phyloP scores from a whole-genome alignment of 2,113 vertebrate genomes.

The Plecturocebus donacophilus region DNA sequence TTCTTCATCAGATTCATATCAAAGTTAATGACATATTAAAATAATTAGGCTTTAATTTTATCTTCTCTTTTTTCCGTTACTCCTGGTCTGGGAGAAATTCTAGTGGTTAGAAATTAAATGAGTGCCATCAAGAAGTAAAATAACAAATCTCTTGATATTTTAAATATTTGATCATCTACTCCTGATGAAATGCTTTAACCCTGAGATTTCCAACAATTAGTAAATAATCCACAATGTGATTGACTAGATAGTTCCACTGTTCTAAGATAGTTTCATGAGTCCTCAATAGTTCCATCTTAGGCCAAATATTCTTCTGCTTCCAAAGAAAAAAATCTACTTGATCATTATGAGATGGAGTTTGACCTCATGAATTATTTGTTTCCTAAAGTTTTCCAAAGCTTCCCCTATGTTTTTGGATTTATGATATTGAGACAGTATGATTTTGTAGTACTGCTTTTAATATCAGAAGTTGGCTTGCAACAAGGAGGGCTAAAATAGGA shows the following conservation, averaged over 20 bases:
- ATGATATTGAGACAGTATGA: neutral
- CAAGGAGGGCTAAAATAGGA: neutral
- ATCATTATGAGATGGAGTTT: neutral
- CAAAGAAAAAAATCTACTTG: neutral
- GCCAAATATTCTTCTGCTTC: neutral
- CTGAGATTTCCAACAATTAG: neutral
- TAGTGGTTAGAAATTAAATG: neutral
- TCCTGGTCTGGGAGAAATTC: neutral
- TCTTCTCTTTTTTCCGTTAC: neutral
- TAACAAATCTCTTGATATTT: neutral
- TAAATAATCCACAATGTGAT: neutral
- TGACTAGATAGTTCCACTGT: neutral
- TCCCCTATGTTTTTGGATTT: neutral
- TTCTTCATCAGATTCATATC: neutral
- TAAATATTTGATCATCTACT: neutral
- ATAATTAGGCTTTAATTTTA: neutral
- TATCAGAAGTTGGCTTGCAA: neutral
- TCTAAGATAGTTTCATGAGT: neutral
- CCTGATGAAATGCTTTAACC: neutral
- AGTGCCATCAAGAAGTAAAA: neutral
- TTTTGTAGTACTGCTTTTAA: neutral
- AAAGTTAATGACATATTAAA: neutral
- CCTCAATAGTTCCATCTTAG: neutral
- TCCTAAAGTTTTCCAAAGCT: neutral
- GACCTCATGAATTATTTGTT: neutral